These are phyloP conservation scores for Platysternon megacephalum DNA, from an alignment of 2,113 vertebrate genomes.

Conservation along the genomic window DNA sequence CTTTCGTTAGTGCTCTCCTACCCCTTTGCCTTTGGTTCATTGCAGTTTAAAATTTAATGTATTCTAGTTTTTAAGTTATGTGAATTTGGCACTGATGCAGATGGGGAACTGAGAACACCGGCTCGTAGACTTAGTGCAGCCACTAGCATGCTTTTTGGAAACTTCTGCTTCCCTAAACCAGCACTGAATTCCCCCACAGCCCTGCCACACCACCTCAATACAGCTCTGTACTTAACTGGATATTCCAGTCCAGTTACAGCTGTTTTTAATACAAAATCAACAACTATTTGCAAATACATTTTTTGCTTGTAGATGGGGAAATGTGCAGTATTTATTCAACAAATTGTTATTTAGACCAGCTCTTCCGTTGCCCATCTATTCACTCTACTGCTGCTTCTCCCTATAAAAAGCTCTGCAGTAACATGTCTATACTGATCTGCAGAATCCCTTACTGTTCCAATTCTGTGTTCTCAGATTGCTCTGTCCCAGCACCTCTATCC, in stretches of 20 bases:
- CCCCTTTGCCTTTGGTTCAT: neutral
- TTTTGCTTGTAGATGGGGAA: accelerated
- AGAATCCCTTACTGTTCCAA: neutral
- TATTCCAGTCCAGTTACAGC: neutral
- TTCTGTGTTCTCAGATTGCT: accelerated
- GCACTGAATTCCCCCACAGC: neutral
- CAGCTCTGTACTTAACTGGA: accelerated
- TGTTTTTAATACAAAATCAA: neutral
- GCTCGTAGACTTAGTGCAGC: neutral
- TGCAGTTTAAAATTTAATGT: neutral
- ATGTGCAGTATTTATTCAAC: neutral
- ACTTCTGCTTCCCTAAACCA: neutral
- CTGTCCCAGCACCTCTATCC: neutral
- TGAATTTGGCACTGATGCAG: neutral
- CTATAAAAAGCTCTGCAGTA: neutral
- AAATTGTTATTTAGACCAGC: neutral
- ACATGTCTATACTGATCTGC: neutral
- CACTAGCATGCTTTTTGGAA: neutral
- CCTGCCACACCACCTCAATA: accelerated
- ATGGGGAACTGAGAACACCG: neutral
- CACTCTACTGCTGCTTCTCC: neutral
- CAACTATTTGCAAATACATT: neutral
- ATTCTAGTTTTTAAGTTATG: neutral
- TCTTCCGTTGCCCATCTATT: neutral
- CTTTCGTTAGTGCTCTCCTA: neutral